These are phyloP conservation scores for Canis aureus DNA, from an alignment of 2,113 vertebrate species.

Conservation along the genomic window DNA sequence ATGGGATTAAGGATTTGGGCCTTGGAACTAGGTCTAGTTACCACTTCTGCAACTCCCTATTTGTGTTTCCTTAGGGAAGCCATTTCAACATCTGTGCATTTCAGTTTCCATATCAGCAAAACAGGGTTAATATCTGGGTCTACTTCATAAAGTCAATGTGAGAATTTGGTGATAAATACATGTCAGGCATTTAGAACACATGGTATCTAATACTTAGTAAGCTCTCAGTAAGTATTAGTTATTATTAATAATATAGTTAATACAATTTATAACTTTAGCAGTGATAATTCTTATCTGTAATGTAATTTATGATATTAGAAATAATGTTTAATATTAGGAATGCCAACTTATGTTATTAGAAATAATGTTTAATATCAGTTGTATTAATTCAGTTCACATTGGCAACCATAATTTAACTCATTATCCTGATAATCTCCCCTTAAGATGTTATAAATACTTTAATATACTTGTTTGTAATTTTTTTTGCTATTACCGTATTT, in stretches of 20 bases:
- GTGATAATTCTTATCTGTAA: conserved; percentile 6
- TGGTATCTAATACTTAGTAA: not conserved
- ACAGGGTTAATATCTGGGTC: not conserved
- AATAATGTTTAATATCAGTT: conserved; percentile 22
- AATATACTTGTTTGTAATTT: not conserved
- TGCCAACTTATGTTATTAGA: not conserved
- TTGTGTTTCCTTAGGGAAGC: not conserved
- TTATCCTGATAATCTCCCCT: conserved; percentile 37
- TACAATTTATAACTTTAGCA: not conserved
- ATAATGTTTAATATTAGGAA: conserved; percentile 33
- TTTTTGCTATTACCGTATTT: conserved; percentile 43
- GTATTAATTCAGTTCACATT: conserved; percentile 35
- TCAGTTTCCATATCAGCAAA: not conserved
- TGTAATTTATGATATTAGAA: conserved; percentile 8
- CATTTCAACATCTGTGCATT: not conserved
- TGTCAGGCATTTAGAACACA: not conserved
- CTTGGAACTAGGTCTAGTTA: not conserved
- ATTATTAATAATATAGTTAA: not conserved
- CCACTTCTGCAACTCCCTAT: not conserved
- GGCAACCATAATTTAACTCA: conserved; percentile 46
- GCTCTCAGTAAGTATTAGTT: not conserved
- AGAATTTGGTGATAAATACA: not conserved
- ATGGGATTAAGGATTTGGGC: not conserved
- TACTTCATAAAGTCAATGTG: not conserved
- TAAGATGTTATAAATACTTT: conserved; percentile 64